A percentile compares a stretch with the other conserved stretches of the same genome.
phyloP scores from a whole-genome alignment of 2,888 invertebrate species.

The Scaptomyza caliginosa region DNA sequence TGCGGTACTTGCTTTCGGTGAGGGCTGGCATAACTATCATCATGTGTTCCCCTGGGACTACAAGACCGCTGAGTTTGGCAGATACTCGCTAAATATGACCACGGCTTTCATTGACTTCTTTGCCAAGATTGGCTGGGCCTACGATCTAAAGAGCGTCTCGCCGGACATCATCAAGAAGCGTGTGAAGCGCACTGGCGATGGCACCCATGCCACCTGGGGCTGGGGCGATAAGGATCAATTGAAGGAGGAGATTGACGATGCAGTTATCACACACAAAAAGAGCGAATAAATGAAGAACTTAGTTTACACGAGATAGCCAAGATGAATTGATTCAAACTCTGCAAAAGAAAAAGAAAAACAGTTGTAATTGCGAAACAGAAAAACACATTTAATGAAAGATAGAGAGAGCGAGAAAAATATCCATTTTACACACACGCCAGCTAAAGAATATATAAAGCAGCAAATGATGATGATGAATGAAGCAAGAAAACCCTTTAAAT shows the following conservation, averaged over 20 bases:
- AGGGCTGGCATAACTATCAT: slow-evolving; percentile 94
- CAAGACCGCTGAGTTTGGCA: slow-evolving; percentile 91
- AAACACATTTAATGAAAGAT: slow-evolving; percentile 18
- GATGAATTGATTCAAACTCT: slow-evolving; percentile 34
- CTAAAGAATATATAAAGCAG: slow-evolving; percentile 35
- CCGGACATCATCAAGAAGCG: slow-evolving; percentile 88
- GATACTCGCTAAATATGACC: slow-evolving; percentile 89
- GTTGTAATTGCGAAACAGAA: slow-evolving; percentile 5
- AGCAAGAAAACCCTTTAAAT: slow-evolving; percentile 57
- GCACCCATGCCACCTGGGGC: slow-evolving; percentile 91
- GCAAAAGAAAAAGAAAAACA: no score
- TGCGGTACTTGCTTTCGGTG: slow-evolving; percentile 87
- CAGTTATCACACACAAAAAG: slow-evolving; percentile 86
- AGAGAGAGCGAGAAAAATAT: slow-evolving; percentile 23
- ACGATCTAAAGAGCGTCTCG: slow-evolving; percentile 93
- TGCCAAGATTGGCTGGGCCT: slow-evolving; percentile 93
- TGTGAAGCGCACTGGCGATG: slow-evolving; percentile 90
- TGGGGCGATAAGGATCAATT: slow-evolving; percentile 90
- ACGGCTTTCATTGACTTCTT: slow-evolving; percentile 92
- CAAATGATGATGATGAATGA: slow-evolving; percentile 10
- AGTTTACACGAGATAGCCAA: slow-evolving; percentile 9
- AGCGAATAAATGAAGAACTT: slow-evolving; percentile 83
- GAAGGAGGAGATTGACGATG: slow-evolving; percentile 85
- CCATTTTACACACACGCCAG: slow-evolving; percentile 44
- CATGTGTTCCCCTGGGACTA: slow-evolving; percentile 94